These are phyloP conservation scores for Fragum fragum DNA, from an alignment of 2,888 invertebrate genomes.

Conservation along the genomic window DNA sequence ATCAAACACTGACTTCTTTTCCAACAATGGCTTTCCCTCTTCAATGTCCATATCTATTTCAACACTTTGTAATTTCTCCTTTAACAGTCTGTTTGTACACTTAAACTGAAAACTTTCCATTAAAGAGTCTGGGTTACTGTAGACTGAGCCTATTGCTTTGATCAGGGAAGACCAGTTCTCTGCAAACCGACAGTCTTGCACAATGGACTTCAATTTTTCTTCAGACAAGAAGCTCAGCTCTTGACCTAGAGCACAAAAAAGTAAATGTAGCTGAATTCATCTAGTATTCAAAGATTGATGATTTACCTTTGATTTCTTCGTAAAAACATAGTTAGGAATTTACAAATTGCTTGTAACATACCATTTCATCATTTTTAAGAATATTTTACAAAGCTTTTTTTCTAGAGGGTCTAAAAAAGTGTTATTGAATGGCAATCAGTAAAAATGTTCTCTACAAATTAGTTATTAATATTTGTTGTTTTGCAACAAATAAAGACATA, in stretches of 20 bases:
- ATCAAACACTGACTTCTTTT: neutral
- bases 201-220: slow-evolving; percentile 91
- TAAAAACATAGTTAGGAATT: too few relatives aligned
- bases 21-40: slow-evolving; percentile 68
- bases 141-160: slow-evolving; percentile 93
- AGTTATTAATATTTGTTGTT: too few relatives aligned
- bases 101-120: slow-evolving; percentile 91
- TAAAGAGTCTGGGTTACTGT: slow-evolving; percentile 90
- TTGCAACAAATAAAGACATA: too few relatives aligned
- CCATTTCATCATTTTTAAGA: too few relatives aligned
- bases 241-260: slow-evolving; percentile 4
- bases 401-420: too few relatives aligned
- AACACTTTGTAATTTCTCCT: slow-evolving; percentile 85
- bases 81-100: slow-evolving; percentile 32
- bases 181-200: slow-evolving; percentile 91
- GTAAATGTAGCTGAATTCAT: too few relatives aligned
- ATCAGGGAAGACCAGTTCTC: slow-evolving; percentile 92
- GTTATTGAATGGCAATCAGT: too few relatives aligned
- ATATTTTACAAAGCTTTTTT: too few relatives aligned
- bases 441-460: too few relatives aligned
- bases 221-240: slow-evolving; percentile 90
- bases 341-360: too few relatives aligned
- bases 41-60: slow-evolving; percentile 92
- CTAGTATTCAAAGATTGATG: too few relatives aligned
- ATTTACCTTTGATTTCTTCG: too few relatives aligned